A percentile compares a stretch with the other conserved stretches of the same genome.
These are phyloP conservation scores for Sesia bembeciformis DNA, from an alignment of 2,888 invertebrate genomes.

Conservation along the genomic window DNA sequence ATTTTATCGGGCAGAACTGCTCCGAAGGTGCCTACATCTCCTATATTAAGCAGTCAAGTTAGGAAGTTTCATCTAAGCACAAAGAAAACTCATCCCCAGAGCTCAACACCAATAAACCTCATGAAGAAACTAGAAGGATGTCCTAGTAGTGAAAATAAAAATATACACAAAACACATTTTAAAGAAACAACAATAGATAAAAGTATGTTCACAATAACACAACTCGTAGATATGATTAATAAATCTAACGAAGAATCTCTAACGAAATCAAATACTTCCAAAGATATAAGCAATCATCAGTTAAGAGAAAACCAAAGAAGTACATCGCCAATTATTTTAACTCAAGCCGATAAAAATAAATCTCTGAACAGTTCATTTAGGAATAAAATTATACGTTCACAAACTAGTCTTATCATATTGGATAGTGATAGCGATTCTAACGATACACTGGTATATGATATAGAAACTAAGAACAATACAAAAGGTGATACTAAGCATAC, in stretches of 20 bases:
- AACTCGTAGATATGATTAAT: slow-evolving; percentile 61
- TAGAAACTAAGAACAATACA: slow-evolving; percentile 5
- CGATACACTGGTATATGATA: slow-evolving; percentile 30
- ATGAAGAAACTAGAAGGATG: no score
- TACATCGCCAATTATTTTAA: slow-evolving; percentile 49
- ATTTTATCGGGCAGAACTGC: slow-evolving; percentile 40
- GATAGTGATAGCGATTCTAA: slow-evolving; percentile 57
- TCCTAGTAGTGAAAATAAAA: background rate
- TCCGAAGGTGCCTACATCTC: slow-evolving; percentile 29
- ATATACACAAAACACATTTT: slow-evolving; percentile 4
- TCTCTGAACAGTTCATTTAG: background rate
- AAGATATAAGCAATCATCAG: background rate
- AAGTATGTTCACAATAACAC: slow-evolving; percentile 62
- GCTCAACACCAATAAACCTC: no score
- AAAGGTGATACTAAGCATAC: no score
- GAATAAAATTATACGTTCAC: slow-evolving; percentile 9
- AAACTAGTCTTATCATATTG: slow-evolving; percentile 39
- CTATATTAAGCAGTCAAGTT: slow-evolving; percentile 46
- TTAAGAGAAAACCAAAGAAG: slow-evolving; percentile 24
- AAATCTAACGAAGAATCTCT: slow-evolving; percentile 20
- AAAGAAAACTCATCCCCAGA: no score
- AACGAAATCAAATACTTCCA: background rate
- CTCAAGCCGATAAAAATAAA: slow-evolving; percentile 43
- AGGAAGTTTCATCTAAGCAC: slow-evolving; percentile 21
- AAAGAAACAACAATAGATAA: slow-evolving; percentile 30